Conservation (phyloP, 2,113 vertebrate genomes). For the Sakesphorus luctuosus region DNA sequence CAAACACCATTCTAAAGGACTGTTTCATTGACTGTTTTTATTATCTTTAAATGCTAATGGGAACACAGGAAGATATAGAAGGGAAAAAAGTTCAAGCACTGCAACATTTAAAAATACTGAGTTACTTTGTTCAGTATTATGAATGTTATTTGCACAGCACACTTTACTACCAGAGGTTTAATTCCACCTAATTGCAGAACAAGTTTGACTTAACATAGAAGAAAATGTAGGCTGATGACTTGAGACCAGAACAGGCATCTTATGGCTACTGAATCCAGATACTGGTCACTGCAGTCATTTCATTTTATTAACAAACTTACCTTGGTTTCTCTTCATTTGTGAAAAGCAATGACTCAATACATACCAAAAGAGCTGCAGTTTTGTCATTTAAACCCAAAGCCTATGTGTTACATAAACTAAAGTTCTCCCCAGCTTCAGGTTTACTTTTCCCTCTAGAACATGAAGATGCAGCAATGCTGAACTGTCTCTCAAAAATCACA, state of each 20-base stretch:
- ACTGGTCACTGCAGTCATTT: background rate
- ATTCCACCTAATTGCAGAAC: background rate
- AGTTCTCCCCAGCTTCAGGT: background rate
- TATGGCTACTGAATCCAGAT: background rate
- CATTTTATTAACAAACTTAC: background rate
- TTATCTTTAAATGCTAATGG: background rate
- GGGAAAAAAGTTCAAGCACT: background rate
- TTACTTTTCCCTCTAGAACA: background rate
- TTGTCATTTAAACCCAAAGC: background rate
- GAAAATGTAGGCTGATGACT: background rate
- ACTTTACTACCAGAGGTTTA: background rate
- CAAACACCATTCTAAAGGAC: background rate
- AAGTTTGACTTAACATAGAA: background rate
- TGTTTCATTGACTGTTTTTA: background rate
- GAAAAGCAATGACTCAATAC: background rate
- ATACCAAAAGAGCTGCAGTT: background rate
- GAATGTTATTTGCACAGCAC: background rate
- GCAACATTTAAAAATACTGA: background rate
- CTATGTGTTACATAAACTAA: background rate
- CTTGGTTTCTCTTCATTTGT: background rate
- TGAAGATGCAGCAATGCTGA: background rate
- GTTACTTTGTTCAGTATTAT: background rate
- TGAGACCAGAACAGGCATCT: background rate
- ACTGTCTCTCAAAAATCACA: background rate
- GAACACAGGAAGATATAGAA: background rate